These are phyloP conservation scores for Cancer borealis DNA, from an alignment of 2,888 invertebrate genomes.

Conservation along the genomic window DNA sequence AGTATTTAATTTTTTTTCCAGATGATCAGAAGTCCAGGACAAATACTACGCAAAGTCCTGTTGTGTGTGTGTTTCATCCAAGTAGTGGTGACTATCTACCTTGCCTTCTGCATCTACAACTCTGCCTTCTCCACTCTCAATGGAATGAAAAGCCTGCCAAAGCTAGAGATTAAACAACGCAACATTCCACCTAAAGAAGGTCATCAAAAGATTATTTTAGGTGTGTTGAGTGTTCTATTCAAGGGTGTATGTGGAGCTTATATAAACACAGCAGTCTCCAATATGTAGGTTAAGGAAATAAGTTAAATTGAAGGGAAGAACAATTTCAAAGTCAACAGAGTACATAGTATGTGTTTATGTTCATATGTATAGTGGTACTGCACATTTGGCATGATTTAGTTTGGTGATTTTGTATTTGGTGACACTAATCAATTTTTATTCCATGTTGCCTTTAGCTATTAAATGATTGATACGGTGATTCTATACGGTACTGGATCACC, in stretches of 20 bases:
- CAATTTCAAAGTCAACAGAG: too few species aligned
- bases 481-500: too few species aligned
- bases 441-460: too few species aligned
- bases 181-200: not conserved
- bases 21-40: slow-evolving; percentile 59
- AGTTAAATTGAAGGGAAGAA: too few species aligned
- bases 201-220: slow-evolving; percentile 27
- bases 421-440: too few species aligned
- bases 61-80: slow-evolving; percentile 65
- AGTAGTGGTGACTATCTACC: slow-evolving; percentile 60
- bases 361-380: too few species aligned
- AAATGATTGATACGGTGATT: too few species aligned
- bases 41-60: slow-evolving; percentile 56
- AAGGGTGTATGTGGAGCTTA: not conserved
- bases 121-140: slow-evolving; percentile 63
- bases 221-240: slow-evolving; percentile 42
- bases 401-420: too few species aligned
- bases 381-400: too few species aligned
- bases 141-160: slow-evolving; percentile 49
- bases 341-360: too few species aligned
- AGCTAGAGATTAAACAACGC: not conserved
- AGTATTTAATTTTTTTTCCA: slow-evolving; percentile 18
- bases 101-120: slow-evolving; percentile 64
- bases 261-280: not conserved
- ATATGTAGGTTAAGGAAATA: not conserved